A percentile compares a stretch with the other conserved stretches of the same genome.
phyloP scores from a whole-genome alignment of 2,888 invertebrate genomes.

The Pandemis corylana region DNA sequence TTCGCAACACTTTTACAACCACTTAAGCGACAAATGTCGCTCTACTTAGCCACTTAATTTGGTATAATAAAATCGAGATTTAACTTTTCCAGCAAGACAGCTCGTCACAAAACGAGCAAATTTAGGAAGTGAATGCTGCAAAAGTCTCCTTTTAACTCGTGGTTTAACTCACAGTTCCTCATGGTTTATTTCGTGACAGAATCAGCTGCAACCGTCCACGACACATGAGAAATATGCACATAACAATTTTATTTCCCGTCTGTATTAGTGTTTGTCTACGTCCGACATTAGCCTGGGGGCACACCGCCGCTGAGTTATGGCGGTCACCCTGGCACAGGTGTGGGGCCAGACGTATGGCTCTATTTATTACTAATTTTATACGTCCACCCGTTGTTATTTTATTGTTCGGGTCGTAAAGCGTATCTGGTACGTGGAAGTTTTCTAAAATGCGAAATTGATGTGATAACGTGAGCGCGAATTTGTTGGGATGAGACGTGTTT shows the following conservation, averaged over 20 bases:
- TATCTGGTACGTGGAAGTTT: conserved; percentile 33
- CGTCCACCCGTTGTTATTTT: conserved; percentile 62
- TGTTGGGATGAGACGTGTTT: not conserved
- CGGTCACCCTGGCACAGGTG: conserved; percentile 78
- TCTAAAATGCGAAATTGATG: conserved; percentile 24
- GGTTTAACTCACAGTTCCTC: not conserved
- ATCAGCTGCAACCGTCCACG: not conserved
- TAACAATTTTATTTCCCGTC: conserved; percentile 65
- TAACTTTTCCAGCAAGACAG: too few species aligned
- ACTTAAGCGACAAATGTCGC: too few species aligned
- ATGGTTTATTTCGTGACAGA: not conserved
- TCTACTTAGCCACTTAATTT: too few species aligned
- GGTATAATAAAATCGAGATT: too few species aligned
- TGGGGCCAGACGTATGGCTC: conserved; percentile 64
- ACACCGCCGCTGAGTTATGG: conserved; percentile 78
- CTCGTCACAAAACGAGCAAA: too few species aligned
- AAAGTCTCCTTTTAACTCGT: not conserved
- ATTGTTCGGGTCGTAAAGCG: conserved; percentile 45
- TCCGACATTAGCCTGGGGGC: conserved; percentile 68
- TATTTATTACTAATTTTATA: conserved; percentile 81
- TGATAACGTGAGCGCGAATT: conserved; percentile 2
- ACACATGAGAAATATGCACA: conserved; percentile 30
- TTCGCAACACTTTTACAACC: not conserved
- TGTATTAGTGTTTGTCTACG: conserved; percentile 70
- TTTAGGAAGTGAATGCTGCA: not conserved